Base-by-base conservation (phyloP, 2,888 invertebrate genomes). In the Linnaemya tessellans region DNA sequence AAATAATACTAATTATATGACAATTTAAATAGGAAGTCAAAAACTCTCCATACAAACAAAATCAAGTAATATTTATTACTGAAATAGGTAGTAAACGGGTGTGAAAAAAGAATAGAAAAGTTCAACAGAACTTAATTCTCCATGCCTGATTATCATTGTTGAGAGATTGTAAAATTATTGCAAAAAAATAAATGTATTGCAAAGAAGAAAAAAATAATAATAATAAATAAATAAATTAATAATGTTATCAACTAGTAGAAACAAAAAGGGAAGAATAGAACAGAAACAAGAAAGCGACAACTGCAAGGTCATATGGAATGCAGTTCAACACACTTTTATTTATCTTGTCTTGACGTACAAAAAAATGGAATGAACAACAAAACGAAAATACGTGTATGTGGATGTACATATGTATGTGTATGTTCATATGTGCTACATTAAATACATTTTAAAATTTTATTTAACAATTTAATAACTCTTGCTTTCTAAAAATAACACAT, bases 321-420 rank as follows among this genome's bases (percentile, higher is more conserved):
- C 80, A 71, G 84, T 84, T 84, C 84, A 84, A 80, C 67, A 84
- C 67, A 80, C 84, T 67, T 84, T 80, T 80, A 46, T 46, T 80
- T 80, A 46, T 46, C 75, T 70, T 60, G 51, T 43, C 22, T 78
- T 84, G 73, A 68, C 79, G 83, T 74, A 43, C n/a, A 15, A 65
- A 65, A 64, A 41, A 20, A 41, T 13, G 43, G 43, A 79, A 54
- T 43, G 46, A 65, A 64, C 41, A 35, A 41, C 13, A 46, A 46
- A 79, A 51, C 30, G 43, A 38, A 73, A 60, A 30, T 15, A 18
- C 30, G 35, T 30, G 5, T 30, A 30, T 30, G 5, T 30, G 5
- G 2, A 30, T 30, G 5, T 30, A 30, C 5, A 30, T 30, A 30
- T 30, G 5, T 30, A 30, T 30, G 30, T 30, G 5, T 30, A 30